These are phyloP conservation scores for Isaurus tuberculatus DNA, from an alignment of 92 coral and sea anemone species.

Conservation along the genomic window DNA sequence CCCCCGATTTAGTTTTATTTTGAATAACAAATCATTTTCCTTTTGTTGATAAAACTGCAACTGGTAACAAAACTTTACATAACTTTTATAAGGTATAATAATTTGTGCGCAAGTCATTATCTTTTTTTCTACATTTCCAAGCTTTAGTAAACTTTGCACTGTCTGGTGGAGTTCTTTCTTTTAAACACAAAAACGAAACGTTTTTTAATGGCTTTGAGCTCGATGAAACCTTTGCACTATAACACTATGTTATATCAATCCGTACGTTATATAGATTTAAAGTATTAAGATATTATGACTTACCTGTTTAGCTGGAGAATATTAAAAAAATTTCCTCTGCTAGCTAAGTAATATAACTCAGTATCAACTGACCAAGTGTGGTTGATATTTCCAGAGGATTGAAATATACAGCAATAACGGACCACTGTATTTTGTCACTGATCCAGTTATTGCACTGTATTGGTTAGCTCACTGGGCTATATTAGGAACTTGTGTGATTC, in stretches of 20 bases:
- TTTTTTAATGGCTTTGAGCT: not conserved
- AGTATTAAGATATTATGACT: not conserved
- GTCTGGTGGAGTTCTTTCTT: not conserved
- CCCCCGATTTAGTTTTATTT: not conserved
- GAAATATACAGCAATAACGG: not conserved
- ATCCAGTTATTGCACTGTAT: constrained; percentile 31
- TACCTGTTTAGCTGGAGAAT: not conserved
- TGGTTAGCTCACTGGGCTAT: constrained; percentile 38
- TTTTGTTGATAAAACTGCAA: not conserved
- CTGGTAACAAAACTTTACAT: not conserved
- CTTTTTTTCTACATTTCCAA: no score
- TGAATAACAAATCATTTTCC: not conserved
- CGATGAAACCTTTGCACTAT: not conserved
- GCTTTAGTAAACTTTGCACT: not conserved
- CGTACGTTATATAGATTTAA: not conserved
- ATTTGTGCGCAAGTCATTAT: no score
- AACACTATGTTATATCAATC: not conserved
- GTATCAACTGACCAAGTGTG: not conserved
- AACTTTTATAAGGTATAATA: not conserved
- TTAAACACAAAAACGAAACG: not conserved
- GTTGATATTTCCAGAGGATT: not conserved
- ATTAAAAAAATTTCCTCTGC: not conserved
- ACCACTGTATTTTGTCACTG: not conserved
- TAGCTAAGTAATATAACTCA: not conserved
- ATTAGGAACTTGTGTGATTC: constrained; percentile 43